Evolutionary conservation across 1,140 invertebrate species (phyloP).

Genomic region (Bombus picipes): DNA sequence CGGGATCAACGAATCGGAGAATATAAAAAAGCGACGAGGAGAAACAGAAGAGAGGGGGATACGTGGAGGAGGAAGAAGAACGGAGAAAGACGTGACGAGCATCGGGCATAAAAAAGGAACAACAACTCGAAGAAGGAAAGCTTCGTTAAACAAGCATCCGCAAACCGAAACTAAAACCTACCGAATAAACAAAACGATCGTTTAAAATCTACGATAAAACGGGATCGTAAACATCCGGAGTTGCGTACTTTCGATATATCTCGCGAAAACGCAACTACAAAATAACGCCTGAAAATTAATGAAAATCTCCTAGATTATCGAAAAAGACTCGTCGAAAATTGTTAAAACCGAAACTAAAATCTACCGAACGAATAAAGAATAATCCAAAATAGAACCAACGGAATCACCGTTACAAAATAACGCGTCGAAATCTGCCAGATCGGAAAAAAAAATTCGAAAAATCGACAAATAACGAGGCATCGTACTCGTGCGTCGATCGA

Average conservation of each 20-base stretch:
- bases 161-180: neutral
- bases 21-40: neutral
- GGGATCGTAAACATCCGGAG: neutral
- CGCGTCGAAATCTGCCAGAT: neutral
- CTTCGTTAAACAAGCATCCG: neutral
- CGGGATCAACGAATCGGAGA: conserved; percentile 32
- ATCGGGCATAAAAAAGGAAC: neutral
- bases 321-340: too few relatives aligned
- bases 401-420: neutral
- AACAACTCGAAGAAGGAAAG: neutral
- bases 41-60: neutral
- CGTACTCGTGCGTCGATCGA: neutral
- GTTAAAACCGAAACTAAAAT: too few relatives aligned
- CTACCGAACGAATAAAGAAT: too few relatives aligned
- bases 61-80: neutral
- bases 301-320: neutral
- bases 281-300: neutral
- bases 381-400: too few relatives aligned
- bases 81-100: neutral
- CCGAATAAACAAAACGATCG: neutral
- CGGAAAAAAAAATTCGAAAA: neutral
- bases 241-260: neutral
- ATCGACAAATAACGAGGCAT: neutral
- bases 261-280: rapidly evolving
- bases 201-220: neutral